These are phyloP conservation scores for Notamacropus eugenii DNA, from an alignment of 2,797 vertebrate genomes.

Conservation along the genomic window DNA sequence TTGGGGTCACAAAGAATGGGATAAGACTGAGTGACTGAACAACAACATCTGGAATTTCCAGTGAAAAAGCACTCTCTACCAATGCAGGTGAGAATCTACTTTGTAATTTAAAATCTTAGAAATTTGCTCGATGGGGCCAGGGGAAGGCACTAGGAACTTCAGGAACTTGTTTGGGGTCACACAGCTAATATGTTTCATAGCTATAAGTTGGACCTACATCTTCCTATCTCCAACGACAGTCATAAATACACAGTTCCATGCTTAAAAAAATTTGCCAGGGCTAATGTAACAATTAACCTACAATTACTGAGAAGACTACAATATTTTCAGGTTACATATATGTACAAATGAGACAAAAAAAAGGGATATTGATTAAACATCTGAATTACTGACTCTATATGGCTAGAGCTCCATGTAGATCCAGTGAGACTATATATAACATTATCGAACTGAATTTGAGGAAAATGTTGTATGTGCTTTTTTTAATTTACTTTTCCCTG, in stretches of 20 bases:
- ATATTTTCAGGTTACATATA: background rate
- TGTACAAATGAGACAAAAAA: background rate
- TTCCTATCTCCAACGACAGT: background rate
- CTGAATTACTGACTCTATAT: slow-evolving; percentile 11
- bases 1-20: background rate
- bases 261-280: background rate
- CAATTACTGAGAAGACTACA: background rate
- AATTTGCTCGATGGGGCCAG: background rate
- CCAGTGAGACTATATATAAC: background rate
- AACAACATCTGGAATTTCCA: background rate
- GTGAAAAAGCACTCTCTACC: background rate
- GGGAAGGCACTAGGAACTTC: background rate
- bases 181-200: background rate
- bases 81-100: background rate
- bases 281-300: background rate
- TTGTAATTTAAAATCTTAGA: background rate
- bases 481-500: slow-evolving; percentile 6
- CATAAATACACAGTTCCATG: background rate
- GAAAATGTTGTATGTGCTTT: slow-evolving; percentile 19
- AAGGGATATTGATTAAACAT: background rate
- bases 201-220: background rate
- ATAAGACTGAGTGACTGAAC: background rate
- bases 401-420: slow-evolving; percentile 17
- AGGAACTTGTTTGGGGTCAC: background rate
- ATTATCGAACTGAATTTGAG: slow-evolving; percentile 27